These are phyloP conservation scores for Xenopus borealis DNA, from an alignment of 2,113 vertebrate species.

Conservation along the genomic window DNA sequence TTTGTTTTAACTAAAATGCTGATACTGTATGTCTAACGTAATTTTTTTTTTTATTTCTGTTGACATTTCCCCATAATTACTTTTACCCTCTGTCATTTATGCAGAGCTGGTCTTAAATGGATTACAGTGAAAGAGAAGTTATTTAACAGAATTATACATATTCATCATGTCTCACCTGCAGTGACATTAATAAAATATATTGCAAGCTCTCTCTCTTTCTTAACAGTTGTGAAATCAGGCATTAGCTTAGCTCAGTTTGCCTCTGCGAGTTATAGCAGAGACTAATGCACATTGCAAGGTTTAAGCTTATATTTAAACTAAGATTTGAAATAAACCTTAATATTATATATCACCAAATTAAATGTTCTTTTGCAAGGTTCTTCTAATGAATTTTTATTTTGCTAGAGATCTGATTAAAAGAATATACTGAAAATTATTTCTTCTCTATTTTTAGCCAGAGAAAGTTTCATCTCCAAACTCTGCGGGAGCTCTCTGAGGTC, in stretches of 20 bases:
- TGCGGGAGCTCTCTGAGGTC: constrained; percentile 71
- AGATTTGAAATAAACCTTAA: constrained; percentile 17
- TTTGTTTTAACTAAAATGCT: neutral
- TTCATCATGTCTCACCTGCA: constrained; percentile 23
- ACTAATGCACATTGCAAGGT: too few species aligned
- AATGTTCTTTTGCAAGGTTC: neutral
- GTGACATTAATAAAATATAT: constrained; percentile 18
- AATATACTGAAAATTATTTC: neutral
- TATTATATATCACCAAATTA: constrained; percentile 19
- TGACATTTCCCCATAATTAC: constrained; percentile 28
- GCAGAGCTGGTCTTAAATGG: constrained; percentile 19
- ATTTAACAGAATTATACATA: constrained; percentile 23
- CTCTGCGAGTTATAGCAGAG: too few species aligned
- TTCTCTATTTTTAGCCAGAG: constrained; percentile 63
- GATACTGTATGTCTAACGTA: constrained; percentile 1
- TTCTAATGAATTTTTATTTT: neutral
- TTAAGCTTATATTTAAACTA: constrained; percentile 23
- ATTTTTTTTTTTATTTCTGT: constrained; percentile 18
- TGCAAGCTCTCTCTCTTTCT: neutral
- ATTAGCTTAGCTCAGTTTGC: too few species aligned
- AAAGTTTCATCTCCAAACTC: constrained; percentile 75
- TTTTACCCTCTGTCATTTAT: constrained; percentile 19
- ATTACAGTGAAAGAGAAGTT: constrained; percentile 31
- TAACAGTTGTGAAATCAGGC: too few species aligned
- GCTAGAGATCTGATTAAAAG: neutral